Evolutionary conservation across 2,797 vertebrate genomes (phyloP), one percentile per base, ranked within the genome.

Genomic region (Micromesistius poutassou): DNA sequence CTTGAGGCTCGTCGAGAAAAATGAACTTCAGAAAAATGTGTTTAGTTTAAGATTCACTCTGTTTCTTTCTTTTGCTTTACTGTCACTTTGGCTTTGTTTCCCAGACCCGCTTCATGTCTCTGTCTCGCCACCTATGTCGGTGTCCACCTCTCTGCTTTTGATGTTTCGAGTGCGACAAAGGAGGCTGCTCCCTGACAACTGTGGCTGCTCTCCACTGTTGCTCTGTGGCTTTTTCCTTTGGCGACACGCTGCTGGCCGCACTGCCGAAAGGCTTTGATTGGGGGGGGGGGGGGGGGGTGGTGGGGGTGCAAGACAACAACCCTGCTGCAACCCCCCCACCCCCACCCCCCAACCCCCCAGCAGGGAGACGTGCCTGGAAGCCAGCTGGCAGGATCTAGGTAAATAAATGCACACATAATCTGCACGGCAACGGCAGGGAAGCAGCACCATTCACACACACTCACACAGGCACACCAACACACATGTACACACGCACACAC

Each of bases 281-380:
- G 22, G 50, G 19, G 22, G 50, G 50, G 50, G 50, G 50, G 50
- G 50, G n/a, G n/a, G n/a, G n/a, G n/a, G n/a, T n/a, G n/a, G n/a
- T n/a, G n/a, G n/a, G n/a, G 89, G 91, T 92, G 88, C 90, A 89
- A 90, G 92, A 93, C 91, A 90, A 90, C 87, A 31, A 36, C n/a
- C 76, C 16, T 76, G 86, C 80, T 50, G 46, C 46, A 50, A 2
- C 33, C 33, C 33, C 33, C 33, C 35, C 35, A 7, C 35, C 35
- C 4, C 35, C 35, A 7, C 35, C 35, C 35, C 35, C 0, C 33
- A 2, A 19, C 84, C 83, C 91, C 93, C 91, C 90, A 91, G 89
- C 88, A 84, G 90, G 38, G 90, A 92, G 85, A 91, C 90, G 90
- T 93, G 92, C 84, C 35, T 86, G 62, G 80, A 78, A 83, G 90